Base-by-base conservation (phyloP, 2,888 invertebrate species). In the Plagodis dolabraria region DNA sequence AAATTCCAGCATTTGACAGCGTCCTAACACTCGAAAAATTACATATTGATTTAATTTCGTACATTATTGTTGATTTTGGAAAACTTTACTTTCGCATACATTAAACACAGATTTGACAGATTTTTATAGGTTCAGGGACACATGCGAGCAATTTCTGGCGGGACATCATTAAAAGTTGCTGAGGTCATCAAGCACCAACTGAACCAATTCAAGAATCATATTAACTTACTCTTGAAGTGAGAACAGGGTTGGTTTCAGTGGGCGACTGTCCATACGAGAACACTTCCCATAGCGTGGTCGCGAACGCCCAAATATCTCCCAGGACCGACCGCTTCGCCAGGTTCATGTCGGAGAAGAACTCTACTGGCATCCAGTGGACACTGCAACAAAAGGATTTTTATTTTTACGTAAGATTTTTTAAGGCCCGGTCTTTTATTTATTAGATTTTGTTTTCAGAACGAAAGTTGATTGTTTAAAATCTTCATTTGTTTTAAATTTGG, bases 221-320 rank as follows among this genome's bases (percentile, higher is more conserved):
- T 5, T 33, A 34, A 34, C 80, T 77, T 57, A 92, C 93, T 81
- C 86, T 84, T 0, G 88, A 87, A 8, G 93, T 92, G 2, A 91
- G 63, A 0, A 90, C 85, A 0, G 91, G 92, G 54, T 92, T 92
- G 6, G 85, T 90, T 11, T 89, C 86, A 0, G 88, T 77, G 0
- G 93, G 91, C 22, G 87, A 87, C 50, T 90, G 93, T 0, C 98
- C 98, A 70, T 94, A 95, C 0, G 96, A 96, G 87, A 98, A 98
- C 70, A 98, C 96, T 86, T 98, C 97, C 97, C 98, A 98, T 12
- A 98, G 83, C 0, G 98, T 98, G 5, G 98, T 98, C 0, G 97
- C 97, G 79, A 97, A 96, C 6, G 98, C 97, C 97, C 98, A 99
- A 33, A 98, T 95, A 77, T 98, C 98, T 9, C 97, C 96, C 53